Conservation (phyloP, 2,113 vertebrate genomes). For the Tragelaphus strepsiceros region DNA sequence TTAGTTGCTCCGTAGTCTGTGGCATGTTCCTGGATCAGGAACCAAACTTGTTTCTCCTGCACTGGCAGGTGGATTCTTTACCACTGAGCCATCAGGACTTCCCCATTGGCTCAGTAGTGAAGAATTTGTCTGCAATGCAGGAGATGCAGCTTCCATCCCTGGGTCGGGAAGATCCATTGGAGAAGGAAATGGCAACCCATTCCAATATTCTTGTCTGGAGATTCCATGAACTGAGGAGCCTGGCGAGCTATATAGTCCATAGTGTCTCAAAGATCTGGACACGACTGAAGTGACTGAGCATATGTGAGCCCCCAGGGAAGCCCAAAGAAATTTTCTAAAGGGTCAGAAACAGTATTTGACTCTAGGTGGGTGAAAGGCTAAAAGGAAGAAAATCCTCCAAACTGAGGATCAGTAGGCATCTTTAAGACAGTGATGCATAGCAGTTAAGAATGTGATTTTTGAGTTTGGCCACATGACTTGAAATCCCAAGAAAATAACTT, state of each 20-base stretch:
- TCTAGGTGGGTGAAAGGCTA: background rate
- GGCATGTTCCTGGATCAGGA: background rate
- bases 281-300: background rate
- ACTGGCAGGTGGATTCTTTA: background rate
- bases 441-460: background rate
- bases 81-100: background rate
- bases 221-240: background rate
- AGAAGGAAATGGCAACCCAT: background rate
- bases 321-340: background rate
- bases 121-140: background rate
- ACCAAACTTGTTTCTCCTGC: background rate
- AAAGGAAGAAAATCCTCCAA: background rate
- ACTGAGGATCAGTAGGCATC: accelerated
- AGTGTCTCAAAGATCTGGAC: background rate
- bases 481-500: background rate
- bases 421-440: accelerated
- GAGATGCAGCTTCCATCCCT: background rate
- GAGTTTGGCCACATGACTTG: background rate
- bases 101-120: background rate
- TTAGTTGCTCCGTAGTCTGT: background rate
- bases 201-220: background rate
- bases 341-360: background rate
- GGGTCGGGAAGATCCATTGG: background rate
- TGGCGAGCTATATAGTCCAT: background rate
- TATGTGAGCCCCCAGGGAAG: background rate